These are phyloP conservation scores for Egretta garzetta DNA, from an alignment of 2,113 vertebrate genomes.

Conservation along the genomic window DNA sequence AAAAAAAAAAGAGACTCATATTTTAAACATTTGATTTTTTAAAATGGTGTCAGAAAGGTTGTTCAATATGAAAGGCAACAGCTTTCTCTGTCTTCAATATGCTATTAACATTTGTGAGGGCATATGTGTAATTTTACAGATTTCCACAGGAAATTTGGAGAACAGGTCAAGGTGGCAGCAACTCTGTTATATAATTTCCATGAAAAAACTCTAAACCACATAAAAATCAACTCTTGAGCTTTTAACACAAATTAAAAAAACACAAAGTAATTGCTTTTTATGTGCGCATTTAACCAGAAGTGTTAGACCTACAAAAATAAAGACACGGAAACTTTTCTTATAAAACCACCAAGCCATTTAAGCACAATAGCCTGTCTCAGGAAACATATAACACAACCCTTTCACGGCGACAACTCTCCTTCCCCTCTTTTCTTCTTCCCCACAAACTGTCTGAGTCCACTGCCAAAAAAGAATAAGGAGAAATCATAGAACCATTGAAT, in stretches of 20 bases:
- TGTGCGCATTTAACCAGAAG: not conserved
- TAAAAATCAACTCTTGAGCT: not conserved
- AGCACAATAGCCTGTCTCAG: not conserved
- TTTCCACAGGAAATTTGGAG: not conserved
- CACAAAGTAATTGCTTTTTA: not conserved
- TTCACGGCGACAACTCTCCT: not conserved
- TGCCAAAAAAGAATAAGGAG: not conserved
- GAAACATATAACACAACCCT: not conserved
- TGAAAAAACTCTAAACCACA: not conserved
- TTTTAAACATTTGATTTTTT: not conserved
- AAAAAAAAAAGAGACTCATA: not conserved
- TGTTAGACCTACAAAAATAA: not conserved
- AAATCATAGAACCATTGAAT: not conserved
- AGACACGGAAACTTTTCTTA: not conserved
- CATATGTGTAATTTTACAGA: not conserved
- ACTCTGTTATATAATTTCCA: not conserved
- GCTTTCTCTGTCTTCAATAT: not conserved
- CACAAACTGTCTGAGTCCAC: not conserved
- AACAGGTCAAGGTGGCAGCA: constrained; percentile 12
- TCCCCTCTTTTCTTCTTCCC: not conserved
- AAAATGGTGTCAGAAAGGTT: not conserved
- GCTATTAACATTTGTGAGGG: not conserved
- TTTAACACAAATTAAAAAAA: not conserved
- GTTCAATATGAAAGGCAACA: not conserved
- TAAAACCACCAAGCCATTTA: not conserved